Evolutionary conservation across 1,140 invertebrate genomes (phyloP).

Genomic region (Lethrus apterus): DNA sequence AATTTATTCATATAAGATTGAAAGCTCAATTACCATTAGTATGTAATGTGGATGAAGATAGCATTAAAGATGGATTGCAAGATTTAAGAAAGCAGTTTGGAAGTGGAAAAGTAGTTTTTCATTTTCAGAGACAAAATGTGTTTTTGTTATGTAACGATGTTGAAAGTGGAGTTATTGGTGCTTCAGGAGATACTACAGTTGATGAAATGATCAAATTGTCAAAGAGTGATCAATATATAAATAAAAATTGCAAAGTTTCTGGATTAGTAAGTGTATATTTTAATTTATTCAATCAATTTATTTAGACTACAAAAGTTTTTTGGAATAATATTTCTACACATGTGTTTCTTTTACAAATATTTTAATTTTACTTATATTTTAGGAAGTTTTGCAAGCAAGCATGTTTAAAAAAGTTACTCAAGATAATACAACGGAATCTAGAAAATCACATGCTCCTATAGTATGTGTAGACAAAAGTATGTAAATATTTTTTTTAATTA

Average conservation of each 20-base stretch:
- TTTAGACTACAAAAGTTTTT: neutral
- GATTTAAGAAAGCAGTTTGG: constrained; percentile 47
- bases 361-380: constrained; percentile 34
- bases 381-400: constrained; percentile 39
- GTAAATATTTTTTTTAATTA: too few species aligned
- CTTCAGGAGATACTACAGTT: constrained; percentile 46
- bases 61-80: constrained; percentile 44
- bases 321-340: neutral
- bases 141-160: constrained; percentile 51
- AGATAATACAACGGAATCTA: constrained; percentile 18
- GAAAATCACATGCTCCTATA: constrained; percentile 35
- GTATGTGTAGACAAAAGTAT: constrained; percentile 38
- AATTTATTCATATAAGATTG: constrained; percentile 59
- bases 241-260: constrained; percentile 43
- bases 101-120: constrained; percentile 57
- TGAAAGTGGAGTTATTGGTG: constrained; percentile 47
- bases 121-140: constrained; percentile 49
- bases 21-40: constrained; percentile 49
- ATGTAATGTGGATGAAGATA: constrained; percentile 47
- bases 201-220: constrained; percentile 48
- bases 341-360: too few species aligned
- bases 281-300: too few species aligned
- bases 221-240: constrained; percentile 33
- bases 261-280: constrained; percentile 18
- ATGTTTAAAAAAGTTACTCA: constrained; percentile 42